phyloP scores from a whole-genome alignment of 1,140 invertebrate species.

The Ceratina calcarata region DNA sequence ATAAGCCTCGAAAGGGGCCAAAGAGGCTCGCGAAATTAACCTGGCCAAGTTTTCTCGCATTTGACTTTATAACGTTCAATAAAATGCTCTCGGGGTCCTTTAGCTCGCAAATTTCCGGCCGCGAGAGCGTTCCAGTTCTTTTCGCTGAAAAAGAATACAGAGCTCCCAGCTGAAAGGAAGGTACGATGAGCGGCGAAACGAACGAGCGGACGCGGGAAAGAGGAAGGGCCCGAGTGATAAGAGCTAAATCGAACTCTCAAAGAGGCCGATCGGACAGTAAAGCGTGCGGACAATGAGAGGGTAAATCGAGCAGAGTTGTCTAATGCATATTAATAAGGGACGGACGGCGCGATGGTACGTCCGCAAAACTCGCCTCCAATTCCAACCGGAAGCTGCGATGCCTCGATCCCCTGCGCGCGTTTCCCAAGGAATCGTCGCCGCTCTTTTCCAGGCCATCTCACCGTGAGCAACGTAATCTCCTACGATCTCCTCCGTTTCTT shows the following conservation, averaged over 20 bases:
- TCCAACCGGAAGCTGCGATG: constrained; percentile 14
- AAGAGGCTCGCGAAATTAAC: constrained; percentile 32
- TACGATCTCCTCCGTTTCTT: constrained; percentile 29
- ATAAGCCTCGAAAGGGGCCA: constrained; percentile 4
- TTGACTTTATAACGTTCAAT: constrained; percentile 53
- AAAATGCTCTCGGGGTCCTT: constrained; percentile 30
- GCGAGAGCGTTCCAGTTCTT: constrained; percentile 20
- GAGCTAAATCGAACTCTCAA: constrained; percentile 61
- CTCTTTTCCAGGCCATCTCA: constrained; percentile 17
- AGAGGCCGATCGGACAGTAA: constrained; percentile 57
- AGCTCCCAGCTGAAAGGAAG: background rate
- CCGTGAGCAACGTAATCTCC: constrained; percentile 14
- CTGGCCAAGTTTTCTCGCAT: constrained; percentile 40
- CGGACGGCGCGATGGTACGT: background rate
- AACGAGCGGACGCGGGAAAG: background rate
- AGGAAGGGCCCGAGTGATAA: constrained; percentile 53
- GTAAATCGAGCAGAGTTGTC: constrained; percentile 61
- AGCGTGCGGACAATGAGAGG: constrained; percentile 64
- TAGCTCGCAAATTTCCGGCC: constrained; percentile 42
- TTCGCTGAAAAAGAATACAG: constrained; percentile 42
- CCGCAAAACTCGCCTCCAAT: constrained; percentile 57
- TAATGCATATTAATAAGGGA: constrained; percentile 67
- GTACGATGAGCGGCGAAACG: background rate
- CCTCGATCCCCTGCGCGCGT: background rate
- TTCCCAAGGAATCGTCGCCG: constrained; percentile 32